A percentile compares a stretch with the other conserved stretches of the same genome.
phyloP scores from a whole-genome alignment of 2,797 vertebrate species.

The Microctenopoma steveboyesi region DNA sequence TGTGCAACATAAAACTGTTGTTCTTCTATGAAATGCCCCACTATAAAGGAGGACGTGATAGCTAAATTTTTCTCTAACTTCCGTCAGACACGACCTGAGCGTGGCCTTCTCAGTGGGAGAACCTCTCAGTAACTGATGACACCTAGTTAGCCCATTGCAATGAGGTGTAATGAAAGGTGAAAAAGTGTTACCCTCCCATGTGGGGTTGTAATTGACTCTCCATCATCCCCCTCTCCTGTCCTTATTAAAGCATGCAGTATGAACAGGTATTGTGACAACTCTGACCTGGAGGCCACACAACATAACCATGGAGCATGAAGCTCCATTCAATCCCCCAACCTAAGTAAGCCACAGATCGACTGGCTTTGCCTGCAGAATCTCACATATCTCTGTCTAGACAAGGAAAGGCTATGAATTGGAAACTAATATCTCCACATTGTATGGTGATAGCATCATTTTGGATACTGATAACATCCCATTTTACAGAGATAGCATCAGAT shows the following conservation, averaged over 20 bases:
- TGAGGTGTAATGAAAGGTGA: constrained; percentile 79
- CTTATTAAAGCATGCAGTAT: constrained; percentile 74
- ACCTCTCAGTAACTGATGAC: constrained; percentile 70
- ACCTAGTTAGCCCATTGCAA: constrained; percentile 71
- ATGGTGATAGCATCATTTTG: constrained; percentile 70
- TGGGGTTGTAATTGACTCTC: constrained; percentile 78
- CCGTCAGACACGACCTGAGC: constrained; percentile 32
- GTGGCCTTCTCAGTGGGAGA: constrained; percentile 51
- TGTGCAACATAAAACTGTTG: not conserved
- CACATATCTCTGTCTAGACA: constrained; percentile 55
- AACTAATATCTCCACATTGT: constrained; percentile 70
- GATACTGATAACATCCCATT: constrained; percentile 75
- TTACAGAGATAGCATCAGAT: constrained; percentile 74
- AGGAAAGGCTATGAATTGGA: constrained; percentile 62
- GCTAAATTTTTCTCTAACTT: constrained; percentile 18
- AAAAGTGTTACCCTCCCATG: constrained; percentile 72
- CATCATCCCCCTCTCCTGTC: constrained; percentile 73
- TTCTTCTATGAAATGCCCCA: constrained; percentile 10
- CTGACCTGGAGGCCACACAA: constrained; percentile 53
- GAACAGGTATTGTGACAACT: constrained; percentile 72
- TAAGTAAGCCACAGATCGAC: constrained; percentile 70
- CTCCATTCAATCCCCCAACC: constrained; percentile 60
- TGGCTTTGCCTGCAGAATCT: constrained; percentile 62
- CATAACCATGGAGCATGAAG: constrained; percentile 42
- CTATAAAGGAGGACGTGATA: not conserved